Conservation (phyloP, 2,113 vertebrate genomes). For the Garra rufa region DNA sequence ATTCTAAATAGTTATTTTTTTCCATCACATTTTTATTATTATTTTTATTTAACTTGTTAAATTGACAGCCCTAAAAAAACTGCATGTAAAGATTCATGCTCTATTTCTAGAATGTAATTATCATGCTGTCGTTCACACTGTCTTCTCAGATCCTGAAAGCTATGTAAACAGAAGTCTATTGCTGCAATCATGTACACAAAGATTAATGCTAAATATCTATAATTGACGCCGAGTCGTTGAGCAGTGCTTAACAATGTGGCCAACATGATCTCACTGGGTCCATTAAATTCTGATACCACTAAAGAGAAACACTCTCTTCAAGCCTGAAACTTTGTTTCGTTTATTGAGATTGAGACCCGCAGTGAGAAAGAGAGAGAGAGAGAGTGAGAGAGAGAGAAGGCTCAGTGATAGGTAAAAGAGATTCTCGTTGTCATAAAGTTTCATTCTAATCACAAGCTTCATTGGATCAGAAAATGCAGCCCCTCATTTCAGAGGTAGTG, state of each 20-base stretch:
- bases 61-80: slow-evolving; percentile 4
- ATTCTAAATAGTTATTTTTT: not conserved
- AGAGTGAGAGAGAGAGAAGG: slow-evolving; percentile 56
- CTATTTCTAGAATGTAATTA: slow-evolving; percentile 2
- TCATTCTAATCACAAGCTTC: slow-evolving; percentile 85
- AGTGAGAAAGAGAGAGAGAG: not conserved
- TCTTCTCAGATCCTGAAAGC: not conserved
- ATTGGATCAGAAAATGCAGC: slow-evolving; percentile 81
- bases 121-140: not conserved
- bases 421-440: slow-evolving; percentile 81
- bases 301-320: slow-evolving; percentile 15
- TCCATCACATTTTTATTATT: too few species aligned
- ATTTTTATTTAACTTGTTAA: not conserved
- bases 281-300: slow-evolving; percentile 21
- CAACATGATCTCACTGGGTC: slow-evolving; percentile 23
- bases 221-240: slow-evolving; percentile 7
- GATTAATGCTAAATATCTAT: slow-evolving; percentile 15
- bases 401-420: slow-evolving; percentile 61
- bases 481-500: slow-evolving; percentile 70
- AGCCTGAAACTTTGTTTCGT: slow-evolving; percentile 16
- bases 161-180: slow-evolving; percentile 33
- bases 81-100: not conserved
- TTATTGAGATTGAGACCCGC: slow-evolving; percentile 30
- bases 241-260: slow-evolving; percentile 1
- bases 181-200: slow-evolving; percentile 32